Conservation (phyloP, 2,113 vertebrate genomes). For the Dasypus novemcinctus region DNA sequence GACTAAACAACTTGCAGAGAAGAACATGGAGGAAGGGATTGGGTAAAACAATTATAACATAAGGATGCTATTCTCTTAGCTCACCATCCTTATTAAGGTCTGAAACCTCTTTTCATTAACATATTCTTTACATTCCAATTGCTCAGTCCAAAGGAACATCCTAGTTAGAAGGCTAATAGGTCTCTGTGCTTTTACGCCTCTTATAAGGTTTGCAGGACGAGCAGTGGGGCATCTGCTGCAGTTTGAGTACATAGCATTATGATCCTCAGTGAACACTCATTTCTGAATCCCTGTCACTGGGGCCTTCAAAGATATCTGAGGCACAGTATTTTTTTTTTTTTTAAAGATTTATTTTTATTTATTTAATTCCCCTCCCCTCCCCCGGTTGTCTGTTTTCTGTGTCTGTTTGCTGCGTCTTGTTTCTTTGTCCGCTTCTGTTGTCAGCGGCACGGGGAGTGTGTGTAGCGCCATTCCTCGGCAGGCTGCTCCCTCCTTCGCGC, state of each 20-base stretch:
- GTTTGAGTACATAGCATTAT: neutral
- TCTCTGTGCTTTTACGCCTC: neutral
- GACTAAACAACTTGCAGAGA: neutral
- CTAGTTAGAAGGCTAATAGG: neutral
- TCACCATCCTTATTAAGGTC: neutral
- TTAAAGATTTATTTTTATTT: too few species aligned
- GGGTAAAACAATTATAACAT: neutral
- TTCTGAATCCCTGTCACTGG: neutral
- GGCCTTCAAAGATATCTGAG: neutral
- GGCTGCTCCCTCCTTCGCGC: too few species aligned
- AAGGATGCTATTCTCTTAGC: neutral
- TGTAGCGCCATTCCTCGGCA: too few species aligned
- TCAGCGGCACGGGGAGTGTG: too few species aligned
- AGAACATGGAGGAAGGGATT: neutral
- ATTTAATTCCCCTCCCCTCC: too few species aligned
- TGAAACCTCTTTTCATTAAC: neutral
- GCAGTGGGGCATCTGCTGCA: neutral
- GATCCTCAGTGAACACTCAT: neutral
- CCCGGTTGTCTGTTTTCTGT: too few species aligned
- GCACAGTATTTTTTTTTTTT: fast-evolving
- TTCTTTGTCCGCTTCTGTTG: too few species aligned
- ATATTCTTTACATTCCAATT: neutral
- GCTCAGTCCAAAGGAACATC: neutral
- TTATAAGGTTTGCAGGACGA: neutral
- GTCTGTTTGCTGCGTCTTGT: too few species aligned